Base-by-base conservation (phyloP, 2,888 invertebrate species). In the Drosophila dives region DNA sequence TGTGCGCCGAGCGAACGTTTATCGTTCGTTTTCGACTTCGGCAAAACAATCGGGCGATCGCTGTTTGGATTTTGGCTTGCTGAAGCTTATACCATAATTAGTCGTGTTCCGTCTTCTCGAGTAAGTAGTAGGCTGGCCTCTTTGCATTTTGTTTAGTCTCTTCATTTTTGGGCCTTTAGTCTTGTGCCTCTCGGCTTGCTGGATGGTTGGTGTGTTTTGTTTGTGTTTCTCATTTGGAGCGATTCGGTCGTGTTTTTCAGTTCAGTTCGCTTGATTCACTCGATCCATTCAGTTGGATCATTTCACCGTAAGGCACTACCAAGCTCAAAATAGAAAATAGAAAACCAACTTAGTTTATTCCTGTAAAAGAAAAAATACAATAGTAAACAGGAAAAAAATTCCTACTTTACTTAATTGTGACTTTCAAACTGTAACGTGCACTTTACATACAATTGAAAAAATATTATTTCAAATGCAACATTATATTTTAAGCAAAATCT, bases 91-190 rank as follows among this genome's bases (percentile, higher is more conserved):
- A 90, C 86, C 91, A 91, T 91, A 91, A 91, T 92, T 92, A 93
- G 93, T 93, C 90, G 91, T 91, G 90, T 92, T 92, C 90, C 91
- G 92, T 90, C 93, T 91, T 91, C 91, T 89, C 91, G 91, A 92
- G 93, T 93, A 91, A 92, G 92, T 93, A 86, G 92, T 93, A 86
- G 92, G 86, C 90, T 91, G 90, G 81, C 70, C 66, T 71, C 75
- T 73, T 71, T 61, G 56, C 74, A 78, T 72, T 74, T 72, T 23
- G 23, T 15, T 45, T 45, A 45, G 45, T 45, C 20, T 64, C 64
- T 72, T 72, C n/a, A 42, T 15, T 20, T 29, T 56, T 29, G 29
- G n/a, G 38, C 38, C 64, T 65, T 54, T 64, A 81, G 83, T 81
- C 79, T 77, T 66, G 61, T 49, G 49, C 51, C 66, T 61, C 49